phyloP scores from a whole-genome alignment of 2,113 vertebrate genomes.

The Mustelus asterias region DNA sequence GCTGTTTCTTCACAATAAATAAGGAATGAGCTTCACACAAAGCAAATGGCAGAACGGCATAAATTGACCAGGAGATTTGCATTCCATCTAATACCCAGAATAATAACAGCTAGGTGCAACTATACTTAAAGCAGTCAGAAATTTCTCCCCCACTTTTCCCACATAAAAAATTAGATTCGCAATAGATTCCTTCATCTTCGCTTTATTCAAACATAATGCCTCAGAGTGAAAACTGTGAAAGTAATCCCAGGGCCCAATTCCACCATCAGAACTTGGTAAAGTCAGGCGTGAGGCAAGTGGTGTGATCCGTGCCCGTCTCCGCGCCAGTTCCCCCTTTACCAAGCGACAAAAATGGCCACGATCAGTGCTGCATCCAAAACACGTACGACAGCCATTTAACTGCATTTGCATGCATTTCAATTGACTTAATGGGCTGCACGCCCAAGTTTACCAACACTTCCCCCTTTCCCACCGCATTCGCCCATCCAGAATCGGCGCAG shows the following conservation, averaged over 20 bases:
- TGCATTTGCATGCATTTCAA: too few species aligned
- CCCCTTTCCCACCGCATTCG: too few species aligned
- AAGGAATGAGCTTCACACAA: background rate
- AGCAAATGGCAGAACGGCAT: background rate
- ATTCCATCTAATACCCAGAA: background rate
- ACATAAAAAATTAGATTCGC: background rate
- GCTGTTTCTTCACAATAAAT: background rate
- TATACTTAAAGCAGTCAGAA: background rate
- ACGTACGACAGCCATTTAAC: too few species aligned
- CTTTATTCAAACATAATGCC: background rate
- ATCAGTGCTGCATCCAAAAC: too few species aligned
- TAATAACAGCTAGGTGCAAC: background rate
- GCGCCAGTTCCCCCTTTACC: too few species aligned
- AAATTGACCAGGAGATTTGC: background rate
- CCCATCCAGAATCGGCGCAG: background rate
- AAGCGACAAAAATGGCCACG: too few species aligned
- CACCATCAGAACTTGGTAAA: too few species aligned
- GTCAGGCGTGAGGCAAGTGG: too few species aligned
- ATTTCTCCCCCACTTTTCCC: background rate
- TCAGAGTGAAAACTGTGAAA: background rate
- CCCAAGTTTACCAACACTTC: too few species aligned
- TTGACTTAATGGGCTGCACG: too few species aligned
- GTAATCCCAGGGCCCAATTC: background rate
- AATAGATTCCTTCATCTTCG: background rate
- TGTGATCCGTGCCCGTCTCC: too few species aligned